Percentiles rank a stretch among this genome's conserved stretches.
These are phyloP conservation scores for Clostera curtula DNA, from an alignment of 2,888 invertebrate species.

Conservation along the genomic window DNA sequence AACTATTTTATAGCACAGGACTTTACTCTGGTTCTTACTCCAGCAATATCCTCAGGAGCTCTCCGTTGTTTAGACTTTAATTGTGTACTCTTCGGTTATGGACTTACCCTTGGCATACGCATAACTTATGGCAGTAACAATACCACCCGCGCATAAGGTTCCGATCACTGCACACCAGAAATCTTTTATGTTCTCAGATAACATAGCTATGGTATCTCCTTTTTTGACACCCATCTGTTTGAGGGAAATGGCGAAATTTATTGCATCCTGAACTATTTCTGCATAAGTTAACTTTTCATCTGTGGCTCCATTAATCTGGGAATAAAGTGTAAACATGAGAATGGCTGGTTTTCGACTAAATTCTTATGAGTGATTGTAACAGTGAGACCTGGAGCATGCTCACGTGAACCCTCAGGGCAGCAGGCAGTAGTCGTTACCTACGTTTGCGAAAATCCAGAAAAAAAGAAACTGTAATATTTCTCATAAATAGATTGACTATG, in stretches of 20 bases:
- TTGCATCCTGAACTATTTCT: constrained; percentile 40
- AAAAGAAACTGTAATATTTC: no score
- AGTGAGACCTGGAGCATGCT: neutral
- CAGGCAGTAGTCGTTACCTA: no score
- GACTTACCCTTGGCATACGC: constrained; percentile 40
- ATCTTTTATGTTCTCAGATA: constrained; percentile 49
- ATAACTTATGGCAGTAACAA: constrained; percentile 36
- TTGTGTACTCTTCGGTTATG: no score
- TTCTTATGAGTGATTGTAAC: no score
- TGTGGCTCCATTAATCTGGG: constrained; percentile 49
- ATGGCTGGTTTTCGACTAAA: no score
- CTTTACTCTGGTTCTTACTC: no score
- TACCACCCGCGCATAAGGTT: constrained; percentile 36
- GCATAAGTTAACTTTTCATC: constrained; percentile 33
- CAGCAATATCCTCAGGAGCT: no score
- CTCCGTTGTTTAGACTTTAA: no score
- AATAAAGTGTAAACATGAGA: constrained; percentile 8
- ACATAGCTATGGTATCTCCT: constrained; percentile 46
- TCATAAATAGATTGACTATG: no score
- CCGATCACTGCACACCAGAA: constrained; percentile 44
- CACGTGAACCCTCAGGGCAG: no score
- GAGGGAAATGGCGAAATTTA: constrained; percentile 54
- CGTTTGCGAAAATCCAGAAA: no score
- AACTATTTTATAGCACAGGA: no score
- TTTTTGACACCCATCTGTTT: constrained; percentile 42